These are phyloP conservation scores for Antedon mediterranea DNA, from an alignment of 53 echinoderm and acorn worm genomes.

Conservation along the genomic window DNA sequence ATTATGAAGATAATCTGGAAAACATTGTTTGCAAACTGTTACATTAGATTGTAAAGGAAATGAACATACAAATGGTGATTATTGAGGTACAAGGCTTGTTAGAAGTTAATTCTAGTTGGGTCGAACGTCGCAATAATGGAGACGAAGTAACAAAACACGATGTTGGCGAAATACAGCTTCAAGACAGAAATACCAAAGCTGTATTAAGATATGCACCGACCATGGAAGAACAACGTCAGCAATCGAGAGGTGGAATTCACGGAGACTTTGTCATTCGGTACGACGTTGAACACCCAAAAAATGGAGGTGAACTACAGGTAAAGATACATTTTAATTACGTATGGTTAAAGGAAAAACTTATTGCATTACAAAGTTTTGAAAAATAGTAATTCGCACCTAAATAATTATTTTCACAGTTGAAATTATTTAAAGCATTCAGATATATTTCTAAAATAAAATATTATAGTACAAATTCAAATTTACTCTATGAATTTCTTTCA, in stretches of 20 bases:
- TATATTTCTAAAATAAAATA: too few relatives aligned
- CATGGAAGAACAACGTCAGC: constrained; percentile 28
- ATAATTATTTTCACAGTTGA: too few relatives aligned
- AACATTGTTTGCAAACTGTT: too few relatives aligned
- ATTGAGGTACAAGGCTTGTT: constrained; percentile 31
- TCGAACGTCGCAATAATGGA: not conserved
- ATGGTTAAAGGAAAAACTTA: too few relatives aligned
- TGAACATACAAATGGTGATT: constrained; percentile 27
- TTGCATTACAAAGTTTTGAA: too few relatives aligned
- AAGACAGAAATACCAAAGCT: not conserved
- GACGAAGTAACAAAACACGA: not conserved
- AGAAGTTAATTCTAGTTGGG: constrained; percentile 5
- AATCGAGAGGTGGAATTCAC: constrained; percentile 31
- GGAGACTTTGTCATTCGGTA: constrained; percentile 69
- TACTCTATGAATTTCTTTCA: too few relatives aligned
- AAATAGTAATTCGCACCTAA: too few relatives aligned
- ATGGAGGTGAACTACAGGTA: constrained; percentile 75
- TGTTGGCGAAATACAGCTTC: not conserved
- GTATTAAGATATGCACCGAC: constrained; percentile 21
- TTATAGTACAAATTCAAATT: too few relatives aligned
- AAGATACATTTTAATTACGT: too few relatives aligned
- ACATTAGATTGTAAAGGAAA: constrained; percentile 22
- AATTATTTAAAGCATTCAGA: too few relatives aligned
- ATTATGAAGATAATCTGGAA: too few relatives aligned
- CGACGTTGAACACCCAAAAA: constrained; percentile 60